A percentile compares a stretch with the other conserved stretches of the same genome.
Evolutionary conservation across 2,113 vertebrate genomes (phyloP).

Genomic region (Phylloscopus whistleri): DNA sequence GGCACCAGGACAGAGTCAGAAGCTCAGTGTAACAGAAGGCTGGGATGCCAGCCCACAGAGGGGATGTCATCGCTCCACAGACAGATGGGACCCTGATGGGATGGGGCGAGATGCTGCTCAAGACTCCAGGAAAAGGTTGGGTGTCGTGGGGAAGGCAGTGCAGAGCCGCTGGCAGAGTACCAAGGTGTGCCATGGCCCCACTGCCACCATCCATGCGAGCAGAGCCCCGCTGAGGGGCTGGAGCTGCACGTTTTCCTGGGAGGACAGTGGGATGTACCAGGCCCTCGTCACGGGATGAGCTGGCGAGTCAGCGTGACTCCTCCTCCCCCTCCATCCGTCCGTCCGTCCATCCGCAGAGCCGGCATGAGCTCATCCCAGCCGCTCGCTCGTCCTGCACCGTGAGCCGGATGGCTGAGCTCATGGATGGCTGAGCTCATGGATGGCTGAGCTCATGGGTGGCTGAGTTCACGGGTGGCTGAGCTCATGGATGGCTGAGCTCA

Average conservation of each 20-base stretch:
- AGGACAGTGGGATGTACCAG: neutral
- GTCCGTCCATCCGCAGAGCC: neutral
- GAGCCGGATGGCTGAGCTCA: neutral
- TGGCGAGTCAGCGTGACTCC: neutral
- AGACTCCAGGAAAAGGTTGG: slow-evolving; percentile 19
- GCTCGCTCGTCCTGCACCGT: neutral
- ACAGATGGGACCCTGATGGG: slow-evolving; percentile 72
- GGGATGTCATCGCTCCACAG: slow-evolving; percentile 56
- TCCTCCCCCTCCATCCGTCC: neutral
- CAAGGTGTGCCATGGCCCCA: neutral
- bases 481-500: neutral
- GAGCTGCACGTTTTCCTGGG: neutral
- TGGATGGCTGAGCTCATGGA: neutral
- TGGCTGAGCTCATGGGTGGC: no score
- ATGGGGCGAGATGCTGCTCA: neutral
- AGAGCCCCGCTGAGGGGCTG: neutral
- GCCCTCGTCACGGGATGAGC: neutral
- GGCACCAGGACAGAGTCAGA: slow-evolving; percentile 48
- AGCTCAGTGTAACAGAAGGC: slow-evolving; percentile 72
- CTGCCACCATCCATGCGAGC: neutral
- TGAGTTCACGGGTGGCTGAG: neutral
- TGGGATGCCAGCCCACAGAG: slow-evolving; percentile 61
- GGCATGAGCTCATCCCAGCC: slow-evolving; percentile 62
- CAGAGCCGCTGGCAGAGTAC: neutral
- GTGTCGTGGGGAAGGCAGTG: neutral